These are phyloP conservation scores for Silurus aristotelis DNA, from an alignment of 2,797 vertebrate genomes.

Conservation along the genomic window DNA sequence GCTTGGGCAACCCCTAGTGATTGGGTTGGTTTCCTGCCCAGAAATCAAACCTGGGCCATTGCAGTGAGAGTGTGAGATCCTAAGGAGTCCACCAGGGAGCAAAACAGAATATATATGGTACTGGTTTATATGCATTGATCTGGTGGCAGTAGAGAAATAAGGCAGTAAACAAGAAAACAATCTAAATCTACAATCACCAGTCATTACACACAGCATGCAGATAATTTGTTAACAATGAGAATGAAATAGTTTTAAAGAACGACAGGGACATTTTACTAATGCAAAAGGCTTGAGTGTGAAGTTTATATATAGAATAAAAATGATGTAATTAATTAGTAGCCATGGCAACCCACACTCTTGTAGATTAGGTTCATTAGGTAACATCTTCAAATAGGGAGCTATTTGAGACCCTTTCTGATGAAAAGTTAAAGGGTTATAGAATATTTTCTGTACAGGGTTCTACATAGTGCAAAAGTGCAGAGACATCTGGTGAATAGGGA, in stretches of 20 bases:
- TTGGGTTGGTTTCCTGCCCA: too few species aligned
- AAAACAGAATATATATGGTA: background rate
- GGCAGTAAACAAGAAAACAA: background rate
- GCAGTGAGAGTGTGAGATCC: too few species aligned
- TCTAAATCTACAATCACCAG: background rate
- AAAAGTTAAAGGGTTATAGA: background rate
- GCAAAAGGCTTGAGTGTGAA: background rate
- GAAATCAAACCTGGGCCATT: too few species aligned
- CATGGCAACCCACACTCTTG: background rate
- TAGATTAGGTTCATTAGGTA: background rate
- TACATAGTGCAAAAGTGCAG: background rate
- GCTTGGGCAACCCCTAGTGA: too few species aligned
- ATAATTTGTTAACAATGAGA: background rate
- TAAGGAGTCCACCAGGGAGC: too few species aligned
- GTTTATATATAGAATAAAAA: background rate
- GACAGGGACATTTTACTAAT: background rate
- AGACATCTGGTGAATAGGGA: background rate
- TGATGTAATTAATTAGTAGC: background rate
- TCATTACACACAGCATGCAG: background rate
- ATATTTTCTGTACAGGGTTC: background rate
- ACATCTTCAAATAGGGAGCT: background rate
- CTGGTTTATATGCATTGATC: background rate
- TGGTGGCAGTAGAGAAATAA: background rate
- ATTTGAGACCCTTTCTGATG: background rate
- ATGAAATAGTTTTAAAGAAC: background rate